These are phyloP conservation scores for Oryzias curvinotus DNA, from an alignment of 2,113 vertebrate species.

Conservation along the genomic window DNA sequence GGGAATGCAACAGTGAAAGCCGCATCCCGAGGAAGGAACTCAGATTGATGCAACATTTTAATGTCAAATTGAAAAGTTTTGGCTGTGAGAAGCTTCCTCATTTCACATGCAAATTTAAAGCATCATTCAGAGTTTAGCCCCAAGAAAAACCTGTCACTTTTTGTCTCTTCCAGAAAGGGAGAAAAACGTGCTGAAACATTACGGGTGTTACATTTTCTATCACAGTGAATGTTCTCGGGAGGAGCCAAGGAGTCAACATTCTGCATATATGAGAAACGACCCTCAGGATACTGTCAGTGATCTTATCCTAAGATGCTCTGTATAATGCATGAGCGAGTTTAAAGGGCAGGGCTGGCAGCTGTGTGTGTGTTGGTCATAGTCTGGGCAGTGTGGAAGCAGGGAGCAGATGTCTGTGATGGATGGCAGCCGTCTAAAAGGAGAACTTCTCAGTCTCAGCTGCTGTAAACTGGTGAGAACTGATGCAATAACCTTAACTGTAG, in stretches of 20 bases:
- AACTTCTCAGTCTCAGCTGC: conserved; percentile 58
- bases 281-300: conserved; percentile 41
- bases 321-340: conserved; percentile 47
- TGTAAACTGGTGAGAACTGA: conserved; percentile 67
- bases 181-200: conserved; percentile 15
- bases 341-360: conserved; percentile 42
- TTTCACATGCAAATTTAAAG: conserved; percentile 55
- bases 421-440: conserved; percentile 55
- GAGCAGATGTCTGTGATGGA: conserved; percentile 68
- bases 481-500: conserved; percentile 74
- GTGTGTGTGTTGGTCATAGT: conserved; percentile 17
- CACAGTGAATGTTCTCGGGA: conserved; percentile 15
- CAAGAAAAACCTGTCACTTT: conserved; percentile 29
- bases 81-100: conserved; percentile 40
- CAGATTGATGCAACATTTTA: conserved; percentile 7
- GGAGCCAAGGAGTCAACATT: conserved; percentile 19
- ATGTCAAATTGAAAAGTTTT: conserved; percentile 48
- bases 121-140: conserved; percentile 56
- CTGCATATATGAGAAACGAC: conserved; percentile 20
- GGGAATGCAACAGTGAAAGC: conserved; percentile 24
- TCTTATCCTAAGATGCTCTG: conserved; percentile 52
- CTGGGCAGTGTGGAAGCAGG: conserved; percentile 25
- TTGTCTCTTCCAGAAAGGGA: conserved; percentile 6
- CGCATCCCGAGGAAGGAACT: background rate
- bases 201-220: conserved; percentile 12